phyloP scores from a whole-genome alignment of 37 sponge, comb jelly and placozoan genomes.

The Ephydatia muelleri region DNA sequence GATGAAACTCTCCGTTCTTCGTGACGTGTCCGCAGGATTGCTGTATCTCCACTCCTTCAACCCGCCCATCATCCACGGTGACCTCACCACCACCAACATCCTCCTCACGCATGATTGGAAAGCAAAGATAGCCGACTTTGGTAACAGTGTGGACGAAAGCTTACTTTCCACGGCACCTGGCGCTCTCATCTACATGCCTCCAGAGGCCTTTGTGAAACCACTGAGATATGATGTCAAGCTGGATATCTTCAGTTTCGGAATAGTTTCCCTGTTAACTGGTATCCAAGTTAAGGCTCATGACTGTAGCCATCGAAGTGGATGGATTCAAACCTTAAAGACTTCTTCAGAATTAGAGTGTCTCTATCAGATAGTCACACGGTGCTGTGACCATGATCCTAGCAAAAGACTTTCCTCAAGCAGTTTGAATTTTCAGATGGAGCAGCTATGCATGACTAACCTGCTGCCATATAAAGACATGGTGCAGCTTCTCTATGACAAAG shows the following conservation, averaged over 20 bases:
- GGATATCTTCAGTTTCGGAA: constrained; percentile 35
- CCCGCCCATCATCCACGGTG: constrained; percentile 19
- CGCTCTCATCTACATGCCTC: constrained; percentile 25
- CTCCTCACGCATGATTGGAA: constrained; percentile 13
- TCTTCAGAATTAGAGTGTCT: not conserved
- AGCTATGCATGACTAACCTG: not conserved
- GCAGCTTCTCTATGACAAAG: not conserved
- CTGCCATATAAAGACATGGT: not conserved
- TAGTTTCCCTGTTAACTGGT: not conserved
- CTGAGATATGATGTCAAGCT: constrained; percentile 4
- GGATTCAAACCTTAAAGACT: not conserved
- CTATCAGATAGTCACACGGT: not conserved
- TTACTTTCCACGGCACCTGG: not conserved
- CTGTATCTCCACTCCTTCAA: constrained; percentile 33
- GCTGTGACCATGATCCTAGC: not conserved
- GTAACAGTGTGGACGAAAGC: not conserved
- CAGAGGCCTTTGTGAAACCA: not conserved
- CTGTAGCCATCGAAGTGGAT: not conserved
- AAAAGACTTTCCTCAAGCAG: not conserved
- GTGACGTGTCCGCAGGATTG: constrained; percentile 26
- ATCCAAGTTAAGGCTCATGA: not conserved
- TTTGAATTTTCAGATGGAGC: not conserved
- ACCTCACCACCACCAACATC: constrained; percentile 23
- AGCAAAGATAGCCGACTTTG: constrained; percentile 40
- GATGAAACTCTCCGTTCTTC: constrained; percentile 15